A percentile compares a stretch with the other conserved stretches of the same genome.
Evolutionary conservation across 1,140 invertebrate genomes (phyloP).

Genomic region (Parasteatoda tepidariorum): DNA sequence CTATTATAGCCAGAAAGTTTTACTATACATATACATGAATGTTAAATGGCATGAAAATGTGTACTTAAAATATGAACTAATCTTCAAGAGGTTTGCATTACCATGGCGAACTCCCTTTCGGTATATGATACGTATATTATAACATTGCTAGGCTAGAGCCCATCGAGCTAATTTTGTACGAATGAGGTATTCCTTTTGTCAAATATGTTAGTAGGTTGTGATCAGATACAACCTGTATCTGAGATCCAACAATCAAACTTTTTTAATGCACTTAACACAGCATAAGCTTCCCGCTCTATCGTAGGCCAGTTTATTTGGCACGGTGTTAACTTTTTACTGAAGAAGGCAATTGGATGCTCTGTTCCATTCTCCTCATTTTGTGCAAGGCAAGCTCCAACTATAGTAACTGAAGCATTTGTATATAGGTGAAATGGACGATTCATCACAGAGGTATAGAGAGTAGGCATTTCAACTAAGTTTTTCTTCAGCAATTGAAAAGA

Average conservation of each 20-base stretch:
- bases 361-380: not conserved
- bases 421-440: not conserved
- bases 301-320: slow-evolving; percentile 15
- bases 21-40: too few species aligned
- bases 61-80: too few species aligned
- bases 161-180: slow-evolving; percentile 6
- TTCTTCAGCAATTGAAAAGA: not conserved
- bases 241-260: not conserved
- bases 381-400: not conserved
- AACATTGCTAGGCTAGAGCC: slow-evolving; percentile 1
- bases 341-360: not conserved
- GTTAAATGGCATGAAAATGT: too few species aligned
- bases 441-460: not conserved
- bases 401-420: not conserved
- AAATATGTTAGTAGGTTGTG: slow-evolving; percentile 12
- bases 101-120: not conserved
- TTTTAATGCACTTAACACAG: not conserved
- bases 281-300: slow-evolving; percentile 16
- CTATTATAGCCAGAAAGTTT: too few species aligned
- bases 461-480: not conserved
- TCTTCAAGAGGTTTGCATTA: too few species aligned
- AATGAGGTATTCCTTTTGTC: not conserved
- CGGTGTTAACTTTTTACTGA: not conserved
- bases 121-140: not conserved
- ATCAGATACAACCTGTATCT: slow-evolving; percentile 29